Percentiles rank a stretch among this genome's conserved stretches.
Evolutionary conservation across 1,140 invertebrate genomes (phyloP).

Genomic region (Philopotamus ludificatus): DNA sequence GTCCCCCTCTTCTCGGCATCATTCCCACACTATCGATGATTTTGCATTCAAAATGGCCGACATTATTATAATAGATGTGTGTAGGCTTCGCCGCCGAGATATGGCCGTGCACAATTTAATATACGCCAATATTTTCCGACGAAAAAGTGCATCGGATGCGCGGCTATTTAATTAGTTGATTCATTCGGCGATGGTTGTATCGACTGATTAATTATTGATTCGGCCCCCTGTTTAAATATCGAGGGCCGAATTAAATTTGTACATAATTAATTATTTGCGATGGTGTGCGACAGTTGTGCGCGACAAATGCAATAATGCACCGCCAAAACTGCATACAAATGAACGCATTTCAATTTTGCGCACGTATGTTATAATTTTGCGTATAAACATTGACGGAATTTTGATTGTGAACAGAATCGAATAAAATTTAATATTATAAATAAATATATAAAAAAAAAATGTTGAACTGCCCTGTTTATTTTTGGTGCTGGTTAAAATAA

Average conservation of each 20-base stretch:
- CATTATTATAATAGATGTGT: constrained; percentile 19
- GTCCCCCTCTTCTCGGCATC: constrained; percentile 14
- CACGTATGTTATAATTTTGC: background rate
- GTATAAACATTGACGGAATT: too few relatives aligned
- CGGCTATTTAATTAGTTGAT: constrained; percentile 15
- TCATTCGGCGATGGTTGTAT: constrained; percentile 12
- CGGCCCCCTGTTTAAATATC: constrained; percentile 4
- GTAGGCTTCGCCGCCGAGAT: too few relatives aligned
- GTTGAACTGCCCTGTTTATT: too few relatives aligned
- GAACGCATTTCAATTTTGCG: background rate
- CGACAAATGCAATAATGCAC: background rate
- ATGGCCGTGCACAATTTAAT: too few relatives aligned
- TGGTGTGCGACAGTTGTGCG: background rate
- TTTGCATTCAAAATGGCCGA: constrained; percentile 30
- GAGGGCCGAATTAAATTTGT: constrained; percentile 8
- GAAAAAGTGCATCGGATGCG: too few relatives aligned
- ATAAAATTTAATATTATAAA: too few relatives aligned
- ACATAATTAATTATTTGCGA: constrained; percentile 10
- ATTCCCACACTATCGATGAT: constrained; percentile 32
- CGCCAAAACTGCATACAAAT: background rate
- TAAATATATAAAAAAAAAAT: too few relatives aligned
- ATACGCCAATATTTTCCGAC: too few relatives aligned
- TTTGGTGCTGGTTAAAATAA: too few relatives aligned
- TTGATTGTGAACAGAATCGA: too few relatives aligned
- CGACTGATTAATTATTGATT: constrained; percentile 19